Evolutionary conservation across 2,888 invertebrate genomes (phyloP).

Genomic region (Drosophila basisetae): DNA sequence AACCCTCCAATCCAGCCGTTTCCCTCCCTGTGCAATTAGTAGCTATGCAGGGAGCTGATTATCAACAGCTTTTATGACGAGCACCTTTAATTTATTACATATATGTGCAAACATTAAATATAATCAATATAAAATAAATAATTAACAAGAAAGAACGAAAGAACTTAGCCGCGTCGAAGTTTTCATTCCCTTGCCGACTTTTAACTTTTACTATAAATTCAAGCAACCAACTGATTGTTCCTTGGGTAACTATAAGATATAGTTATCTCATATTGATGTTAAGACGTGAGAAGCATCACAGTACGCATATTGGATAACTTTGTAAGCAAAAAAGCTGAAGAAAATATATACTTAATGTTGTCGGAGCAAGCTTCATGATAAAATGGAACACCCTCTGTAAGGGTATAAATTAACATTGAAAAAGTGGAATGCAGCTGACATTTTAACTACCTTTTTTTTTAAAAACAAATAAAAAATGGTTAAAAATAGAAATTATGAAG

Average conservation of each 20-base stretch:
- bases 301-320: neutral
- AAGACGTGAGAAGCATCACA: neutral
- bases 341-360: neutral
- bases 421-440: neutral
- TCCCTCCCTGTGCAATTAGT: neutral
- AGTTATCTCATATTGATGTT: neutral
- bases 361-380: neutral
- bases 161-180: neutral
- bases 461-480: neutral
- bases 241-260: neutral
- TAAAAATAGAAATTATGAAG: neutral
- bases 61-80: neutral
- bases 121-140: slow-evolving; percentile 3
- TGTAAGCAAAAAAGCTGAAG: too few relatives aligned
- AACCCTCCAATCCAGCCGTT: neutral
- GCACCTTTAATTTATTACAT: neutral
- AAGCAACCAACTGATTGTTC: neutral
- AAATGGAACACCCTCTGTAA: neutral
- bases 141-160: neutral
- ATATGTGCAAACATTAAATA: neutral
- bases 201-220: neutral
- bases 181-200: neutral
- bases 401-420: neutral
- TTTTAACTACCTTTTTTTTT: neutral
- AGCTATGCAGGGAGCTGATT: neutral